A percentile compares a stretch with the other conserved stretches of the same genome.
Conservation (phyloP, 2,888 invertebrate species). For the Steromphala cineraria region DNA sequence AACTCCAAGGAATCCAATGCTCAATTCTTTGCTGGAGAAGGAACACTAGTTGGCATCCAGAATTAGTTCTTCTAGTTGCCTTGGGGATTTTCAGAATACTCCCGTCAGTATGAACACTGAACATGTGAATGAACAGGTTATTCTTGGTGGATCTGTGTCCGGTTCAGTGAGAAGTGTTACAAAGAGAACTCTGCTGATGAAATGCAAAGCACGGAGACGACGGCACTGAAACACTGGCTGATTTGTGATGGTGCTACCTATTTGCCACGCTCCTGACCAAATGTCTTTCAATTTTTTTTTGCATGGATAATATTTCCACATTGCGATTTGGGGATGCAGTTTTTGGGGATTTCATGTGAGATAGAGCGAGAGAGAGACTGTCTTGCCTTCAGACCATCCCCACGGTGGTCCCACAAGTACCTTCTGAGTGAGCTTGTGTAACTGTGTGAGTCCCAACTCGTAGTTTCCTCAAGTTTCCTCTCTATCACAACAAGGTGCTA, state of each 20-base stretch:
- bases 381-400: neutral
- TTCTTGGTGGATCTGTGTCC: too few species aligned
- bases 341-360: constrained; percentile 12
- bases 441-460: neutral
- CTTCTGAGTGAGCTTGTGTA: neutral
- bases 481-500: neutral
- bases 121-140: too few species aligned
- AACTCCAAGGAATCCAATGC: too few species aligned
- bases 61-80: too few species aligned
- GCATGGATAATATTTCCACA: constrained; percentile 10
- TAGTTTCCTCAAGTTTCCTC: neutral
- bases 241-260: constrained; percentile 16
- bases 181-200: neutral
- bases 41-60: too few species aligned
- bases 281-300: constrained; percentile 14
- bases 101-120: too few species aligned
- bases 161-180: neutral
- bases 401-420: neutral
- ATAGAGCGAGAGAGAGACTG: neutral
- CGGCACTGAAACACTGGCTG: neutral
- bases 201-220: neutral
- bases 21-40: too few species aligned
- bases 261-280: constrained; percentile 12
- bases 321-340: constrained; percentile 18
- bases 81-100: too few species aligned